Conservation (phyloP, 1,140 invertebrate species). For the Forficula auricularia region DNA sequence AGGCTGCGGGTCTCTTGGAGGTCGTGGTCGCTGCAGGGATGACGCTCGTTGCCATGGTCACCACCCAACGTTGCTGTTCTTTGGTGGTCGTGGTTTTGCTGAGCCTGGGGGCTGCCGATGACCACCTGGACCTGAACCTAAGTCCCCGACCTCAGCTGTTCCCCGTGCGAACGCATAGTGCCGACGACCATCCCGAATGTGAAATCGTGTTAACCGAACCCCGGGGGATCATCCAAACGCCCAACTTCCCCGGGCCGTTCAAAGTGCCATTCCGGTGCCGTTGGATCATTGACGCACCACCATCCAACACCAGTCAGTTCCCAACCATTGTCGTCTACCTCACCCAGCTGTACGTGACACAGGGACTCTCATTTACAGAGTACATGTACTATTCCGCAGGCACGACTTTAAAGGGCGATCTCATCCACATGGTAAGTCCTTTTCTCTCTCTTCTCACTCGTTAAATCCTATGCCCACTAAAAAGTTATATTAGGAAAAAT, state of each 20-base stretch:
- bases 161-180: too few species aligned
- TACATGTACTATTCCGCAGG: constrained; percentile 58
- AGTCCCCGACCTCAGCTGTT: too few species aligned
- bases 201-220: constrained; percentile 40
- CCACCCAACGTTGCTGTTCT: too few species aligned
- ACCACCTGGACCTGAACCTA: background rate
- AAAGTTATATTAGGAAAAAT: too few species aligned
- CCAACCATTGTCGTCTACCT: constrained; percentile 65
- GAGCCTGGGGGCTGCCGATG: too few species aligned
- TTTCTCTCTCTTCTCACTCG: too few species aligned
- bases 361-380: constrained; percentile 62
- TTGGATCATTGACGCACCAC: constrained; percentile 69
- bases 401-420: constrained; percentile 35
- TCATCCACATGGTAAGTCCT: constrained; percentile 29
- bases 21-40: too few species aligned
- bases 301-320: constrained; percentile 30
- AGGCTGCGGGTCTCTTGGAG: too few species aligned
- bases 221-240: constrained; percentile 55
- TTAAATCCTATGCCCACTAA: too few species aligned
- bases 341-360: constrained; percentile 69
- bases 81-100: too few species aligned
- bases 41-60: too few species aligned
- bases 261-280: constrained; percentile 61
- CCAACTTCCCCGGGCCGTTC: constrained; percentile 63
- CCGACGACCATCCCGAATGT: constrained; percentile 23